Percentiles rank a stretch among this genome's conserved stretches.
Conservation (phyloP, 2,888 invertebrate genomes). For the Plagodis pulveraria region DNA sequence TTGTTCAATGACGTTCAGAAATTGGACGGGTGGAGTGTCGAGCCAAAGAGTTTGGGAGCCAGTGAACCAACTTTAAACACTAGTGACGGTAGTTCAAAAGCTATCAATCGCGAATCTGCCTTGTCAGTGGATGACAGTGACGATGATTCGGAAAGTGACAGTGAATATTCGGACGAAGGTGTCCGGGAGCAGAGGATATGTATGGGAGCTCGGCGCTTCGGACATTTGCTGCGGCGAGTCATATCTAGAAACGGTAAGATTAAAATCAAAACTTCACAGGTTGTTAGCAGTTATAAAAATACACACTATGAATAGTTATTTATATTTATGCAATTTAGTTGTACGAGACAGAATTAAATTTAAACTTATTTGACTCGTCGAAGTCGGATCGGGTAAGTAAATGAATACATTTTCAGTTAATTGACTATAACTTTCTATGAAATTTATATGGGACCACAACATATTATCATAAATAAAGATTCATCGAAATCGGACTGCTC, state of each 20-base stretch:
- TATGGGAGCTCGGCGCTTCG: slow-evolving; percentile 76
- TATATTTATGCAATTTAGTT: too few relatives aligned
- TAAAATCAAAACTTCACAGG: not conserved
- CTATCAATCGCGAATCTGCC: slow-evolving; percentile 68
- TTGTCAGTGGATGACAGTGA: slow-evolving; percentile 74
- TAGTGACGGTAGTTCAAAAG: slow-evolving; percentile 53
- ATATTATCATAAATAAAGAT: too few relatives aligned
- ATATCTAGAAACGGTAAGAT: slow-evolving; percentile 80
- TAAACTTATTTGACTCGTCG: too few relatives aligned
- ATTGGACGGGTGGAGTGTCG: slow-evolving; percentile 62
- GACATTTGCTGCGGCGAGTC: slow-evolving; percentile 74
- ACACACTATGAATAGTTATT: too few relatives aligned
- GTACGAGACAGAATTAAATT: too few relatives aligned
- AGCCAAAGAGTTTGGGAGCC: slow-evolving; percentile 73
- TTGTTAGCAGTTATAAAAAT: not conserved
- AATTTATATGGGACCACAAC: too few relatives aligned
- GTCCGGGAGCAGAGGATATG: slow-evolving; percentile 74
- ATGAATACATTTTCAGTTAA: too few relatives aligned
- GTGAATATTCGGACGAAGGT: slow-evolving; percentile 74
- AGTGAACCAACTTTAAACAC: slow-evolving; percentile 75
- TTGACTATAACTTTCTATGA: too few relatives aligned
- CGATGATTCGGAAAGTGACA: slow-evolving; percentile 71
- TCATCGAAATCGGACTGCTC: too few relatives aligned
- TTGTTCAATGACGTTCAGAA: slow-evolving; percentile 71
- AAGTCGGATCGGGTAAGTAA: too few relatives aligned